Percentiles rank a stretch among this genome's conserved stretches.
Conservation (phyloP, 2,888 invertebrate genomes). For the Eupeodes latifasciatus region DNA sequence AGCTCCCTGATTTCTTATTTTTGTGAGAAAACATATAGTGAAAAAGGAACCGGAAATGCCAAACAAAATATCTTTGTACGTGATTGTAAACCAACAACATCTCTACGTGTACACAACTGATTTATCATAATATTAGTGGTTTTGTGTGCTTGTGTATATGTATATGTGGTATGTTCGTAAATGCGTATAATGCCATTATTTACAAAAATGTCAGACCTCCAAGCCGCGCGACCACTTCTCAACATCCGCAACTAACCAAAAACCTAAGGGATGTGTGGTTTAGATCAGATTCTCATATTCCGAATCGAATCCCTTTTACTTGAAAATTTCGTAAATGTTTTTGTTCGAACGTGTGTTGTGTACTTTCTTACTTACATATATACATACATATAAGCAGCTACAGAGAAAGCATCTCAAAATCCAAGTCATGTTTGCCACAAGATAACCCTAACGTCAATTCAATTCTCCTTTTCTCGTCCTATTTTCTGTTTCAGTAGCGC, state of each 20-base stretch:
- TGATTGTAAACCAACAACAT: constrained; percentile 55
- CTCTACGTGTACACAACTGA: constrained; percentile 43
- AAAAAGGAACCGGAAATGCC: constrained; percentile 48
- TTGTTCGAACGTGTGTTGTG: constrained; percentile 46
- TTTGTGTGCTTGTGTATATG: neutral
- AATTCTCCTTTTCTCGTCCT: constrained; percentile 58
- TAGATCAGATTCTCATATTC: constrained; percentile 34
- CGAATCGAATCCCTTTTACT: constrained; percentile 42
- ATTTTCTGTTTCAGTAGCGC: constrained; percentile 36
- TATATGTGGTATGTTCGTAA: neutral
- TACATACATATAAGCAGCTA: constrained; percentile 1
- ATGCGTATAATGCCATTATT: neutral
- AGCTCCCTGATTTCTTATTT: too few species aligned
- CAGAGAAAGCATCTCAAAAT: constrained; percentile 71
- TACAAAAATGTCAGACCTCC: constrained; percentile 26
- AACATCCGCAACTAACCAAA: constrained; percentile 2
- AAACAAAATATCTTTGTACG: constrained; percentile 50
- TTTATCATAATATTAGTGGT: neutral
- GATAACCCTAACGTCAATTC: constrained; percentile 75
- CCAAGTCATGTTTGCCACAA: constrained; percentile 74
- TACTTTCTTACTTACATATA: too few species aligned
- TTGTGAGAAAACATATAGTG: neutral
- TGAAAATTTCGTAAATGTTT: constrained; percentile 31
- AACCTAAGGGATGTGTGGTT: constrained; percentile 46
- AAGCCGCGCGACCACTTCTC: neutral